phyloP scores from a whole-genome alignment of 2,888 invertebrate genomes.

The Lasioglossum oenotherae region DNA sequence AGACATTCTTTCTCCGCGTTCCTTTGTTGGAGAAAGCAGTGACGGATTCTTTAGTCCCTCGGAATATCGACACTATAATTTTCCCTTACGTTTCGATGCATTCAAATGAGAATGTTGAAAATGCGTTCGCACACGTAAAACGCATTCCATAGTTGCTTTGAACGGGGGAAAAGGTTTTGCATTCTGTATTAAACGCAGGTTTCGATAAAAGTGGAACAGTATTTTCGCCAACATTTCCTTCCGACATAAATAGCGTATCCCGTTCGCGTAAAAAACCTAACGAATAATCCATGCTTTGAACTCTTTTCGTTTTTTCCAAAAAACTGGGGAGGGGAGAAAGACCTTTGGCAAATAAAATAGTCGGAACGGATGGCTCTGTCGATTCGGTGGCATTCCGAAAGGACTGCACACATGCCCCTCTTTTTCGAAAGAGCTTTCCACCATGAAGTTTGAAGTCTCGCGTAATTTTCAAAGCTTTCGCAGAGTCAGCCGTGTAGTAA shows the following conservation, averaged over 20 bases:
- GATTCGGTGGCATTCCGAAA: slow-evolving; percentile 25
- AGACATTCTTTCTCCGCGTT: neutral
- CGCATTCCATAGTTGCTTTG: neutral
- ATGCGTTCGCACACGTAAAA: neutral
- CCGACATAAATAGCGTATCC: slow-evolving; percentile 2
- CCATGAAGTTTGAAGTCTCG: neutral
- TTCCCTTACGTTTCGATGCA: neutral
- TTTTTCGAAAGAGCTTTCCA: slow-evolving; percentile 28
- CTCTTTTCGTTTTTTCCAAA: neutral
- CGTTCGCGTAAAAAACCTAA: neutral
- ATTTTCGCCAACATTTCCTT: neutral
- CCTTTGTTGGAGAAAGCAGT: neutral
- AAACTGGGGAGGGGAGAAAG: neutral
- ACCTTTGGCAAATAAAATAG: slow-evolving; percentile 15
- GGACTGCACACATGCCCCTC: slow-evolving; percentile 12
- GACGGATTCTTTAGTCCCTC: neutral
- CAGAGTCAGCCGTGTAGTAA: neutral
- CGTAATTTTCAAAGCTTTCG: slow-evolving; percentile 15
- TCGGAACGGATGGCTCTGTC: slow-evolving; percentile 24
- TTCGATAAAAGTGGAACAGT: neutral
- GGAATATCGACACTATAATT: neutral
- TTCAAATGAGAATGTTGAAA: slow-evolving; percentile 10
- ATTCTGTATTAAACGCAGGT: neutral
- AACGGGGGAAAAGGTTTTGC: neutral
- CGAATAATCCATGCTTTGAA: slow-evolving; percentile 4